Base-by-base conservation (phyloP, 2,113 vertebrate genomes). In the Vicugna pacos region DNA sequence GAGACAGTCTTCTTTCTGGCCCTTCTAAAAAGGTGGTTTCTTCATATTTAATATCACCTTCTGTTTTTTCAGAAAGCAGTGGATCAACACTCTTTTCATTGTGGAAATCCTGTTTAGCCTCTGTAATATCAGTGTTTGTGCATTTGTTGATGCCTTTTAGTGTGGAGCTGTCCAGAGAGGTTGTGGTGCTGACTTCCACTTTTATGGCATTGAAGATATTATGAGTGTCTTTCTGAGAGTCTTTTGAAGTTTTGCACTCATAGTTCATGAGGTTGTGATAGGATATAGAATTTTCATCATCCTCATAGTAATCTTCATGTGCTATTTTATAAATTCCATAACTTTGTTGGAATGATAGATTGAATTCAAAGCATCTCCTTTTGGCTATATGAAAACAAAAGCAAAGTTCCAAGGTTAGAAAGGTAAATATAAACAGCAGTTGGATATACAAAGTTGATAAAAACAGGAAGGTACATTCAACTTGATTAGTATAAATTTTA, bases 291-390 rank as follows among this genome's bases (percentile, higher is more conserved):
- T 98, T 99, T 6, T 98, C 99, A 2, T 96, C 97, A 14, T 97
- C 93, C 3, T 98, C 98, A 76, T 15, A 93, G 72, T 20, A 97
- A 95, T 97, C 98, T 84, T 99, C 98, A 16, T 97, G 99, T 77
- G 99, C 98, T 94, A 99, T 98, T 95, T 98, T 99, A 98, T 99
- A 99, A 97, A 99, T 98, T 7, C 99, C 99, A 30, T 98, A 99
- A 35, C 99, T 99, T 97, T 99, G 99, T 92, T 99, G 99, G 97
- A 99, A 99, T 2, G 99, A 99, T 46, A 99, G 98, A 96, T 98
- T 99, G 98, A 99, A 99, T 96, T 99, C 99, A 56, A 99, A 99
- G 50, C 98, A 99, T 96, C 98, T 98, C 95, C 99, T 99, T 91
- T 99, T 99, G 46, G 90, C 99, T 99, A 96, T 83, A 91, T 86